Evolutionary conservation across 2,113 vertebrate genomes (phyloP), one percentile per base, ranked within the genome.

Genomic region (Anolis sagrei): DNA sequence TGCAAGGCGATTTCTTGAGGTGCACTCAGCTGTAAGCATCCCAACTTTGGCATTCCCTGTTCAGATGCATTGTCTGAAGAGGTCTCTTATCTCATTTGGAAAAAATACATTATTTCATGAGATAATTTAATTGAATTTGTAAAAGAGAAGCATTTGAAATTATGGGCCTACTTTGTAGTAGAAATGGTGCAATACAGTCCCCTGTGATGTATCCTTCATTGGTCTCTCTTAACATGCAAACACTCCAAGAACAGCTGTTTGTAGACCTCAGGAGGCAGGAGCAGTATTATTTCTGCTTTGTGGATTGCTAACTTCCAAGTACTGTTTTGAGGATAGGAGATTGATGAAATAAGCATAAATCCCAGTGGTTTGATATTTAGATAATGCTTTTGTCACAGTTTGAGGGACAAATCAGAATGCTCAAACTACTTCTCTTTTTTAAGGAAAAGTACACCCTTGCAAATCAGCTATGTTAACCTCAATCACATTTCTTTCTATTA

Each of bases 401-500:
- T 44, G 39, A 44, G 39, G 39, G 39, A n/a, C 39, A 44, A 44
- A 58, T 36, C 23, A 62, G 8, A 61, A 74, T 61, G 21, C 11
- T 32, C 84, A 44, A 29, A 85, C 34, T 23, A 27, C 16, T 72
- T 11, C 16, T 5, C n/a, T 32, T 74, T 5, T 32, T 62, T n/a
- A n/a, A n/a, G n/a, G 34, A 79, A 62, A 73, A 25, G 18, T 16
- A 7, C 25, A 27, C 8, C 36, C 16, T 27, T 44, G 48, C 8
- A 48, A 64, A 76, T 23, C 44, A 21, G 7, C 34, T 49, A 34
- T n/a, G 27, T 0, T 66, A 80, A 79, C n/a, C 39, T 76, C 32
- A 81, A 68, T 54, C 16, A 44, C 87, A 74, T 90, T 85, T 79
- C n/a, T 64, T 89, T 82, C 58, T 29, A 25, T 79, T 88, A 96